phyloP scores from a whole-genome alignment of 1,140 invertebrate genomes.

The Artemia franciscana region DNA sequence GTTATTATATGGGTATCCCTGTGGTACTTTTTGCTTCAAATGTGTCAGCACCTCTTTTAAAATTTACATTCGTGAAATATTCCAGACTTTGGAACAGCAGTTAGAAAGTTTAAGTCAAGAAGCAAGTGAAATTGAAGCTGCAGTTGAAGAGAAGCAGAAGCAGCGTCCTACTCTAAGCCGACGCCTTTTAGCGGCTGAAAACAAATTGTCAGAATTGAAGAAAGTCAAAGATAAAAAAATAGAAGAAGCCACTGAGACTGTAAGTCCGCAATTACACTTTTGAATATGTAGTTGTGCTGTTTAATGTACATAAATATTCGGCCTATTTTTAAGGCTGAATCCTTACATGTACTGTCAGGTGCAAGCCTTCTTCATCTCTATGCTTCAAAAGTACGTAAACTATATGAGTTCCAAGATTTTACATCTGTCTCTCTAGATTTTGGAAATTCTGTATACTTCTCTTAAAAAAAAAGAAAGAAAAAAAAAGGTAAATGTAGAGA shows the following conservation, averaged over 20 bases:
- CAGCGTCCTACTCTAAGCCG: not conserved
- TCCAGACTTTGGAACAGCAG: conserved; percentile 33
- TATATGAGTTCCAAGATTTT: too few species aligned
- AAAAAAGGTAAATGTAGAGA: too few species aligned
- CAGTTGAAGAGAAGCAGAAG: conserved; percentile 18
- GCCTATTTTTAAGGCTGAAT: too few species aligned
- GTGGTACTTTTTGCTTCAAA: not conserved
- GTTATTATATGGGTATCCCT: not conserved
- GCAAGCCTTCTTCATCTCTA: too few species aligned
- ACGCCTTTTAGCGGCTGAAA: not conserved
- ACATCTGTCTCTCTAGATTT: too few species aligned
- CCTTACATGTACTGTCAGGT: too few species aligned
- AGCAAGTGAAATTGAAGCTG: conserved; percentile 25
- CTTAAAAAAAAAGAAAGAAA: too few species aligned
- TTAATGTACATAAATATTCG: too few species aligned
- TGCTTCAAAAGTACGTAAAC: too few species aligned
- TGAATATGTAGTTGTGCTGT: too few species aligned
- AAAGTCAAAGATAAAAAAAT: not conserved
- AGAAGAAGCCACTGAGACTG: conserved; percentile 4
- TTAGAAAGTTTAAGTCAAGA: conserved; percentile 28
- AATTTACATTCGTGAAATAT: conserved; percentile 16
- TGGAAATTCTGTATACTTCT: too few species aligned
- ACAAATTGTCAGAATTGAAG: not conserved
- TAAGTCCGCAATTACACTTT: too few species aligned
- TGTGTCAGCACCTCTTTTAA: not conserved